A percentile compares a stretch with the other conserved stretches of the same genome.
These are phyloP conservation scores for Recurvirostra avosetta DNA, from an alignment of 2,113 vertebrate species.

Conservation along the genomic window DNA sequence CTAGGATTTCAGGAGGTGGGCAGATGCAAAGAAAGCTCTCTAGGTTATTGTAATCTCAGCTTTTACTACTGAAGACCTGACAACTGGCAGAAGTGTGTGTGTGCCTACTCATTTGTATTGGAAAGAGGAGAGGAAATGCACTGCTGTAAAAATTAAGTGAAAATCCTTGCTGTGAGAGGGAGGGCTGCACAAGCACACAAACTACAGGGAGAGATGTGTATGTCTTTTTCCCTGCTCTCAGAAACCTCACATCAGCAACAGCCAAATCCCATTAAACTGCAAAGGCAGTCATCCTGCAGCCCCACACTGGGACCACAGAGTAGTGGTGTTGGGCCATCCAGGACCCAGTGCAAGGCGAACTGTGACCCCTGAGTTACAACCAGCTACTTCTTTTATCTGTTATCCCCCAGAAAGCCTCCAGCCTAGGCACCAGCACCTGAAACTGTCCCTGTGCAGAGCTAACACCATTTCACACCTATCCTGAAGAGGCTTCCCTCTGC, in stretches of 20 bases:
- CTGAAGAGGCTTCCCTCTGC: not conserved
- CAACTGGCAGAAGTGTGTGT: not conserved
- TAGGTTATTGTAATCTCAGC: not conserved
- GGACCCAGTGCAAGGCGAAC: not conserved
- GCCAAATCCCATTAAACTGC: not conserved
- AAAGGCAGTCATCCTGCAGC: not conserved
- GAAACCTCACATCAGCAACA: not conserved
- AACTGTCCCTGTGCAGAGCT: not conserved
- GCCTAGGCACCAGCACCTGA: not conserved
- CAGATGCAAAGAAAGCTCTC: not conserved
- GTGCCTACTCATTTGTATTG: not conserved
- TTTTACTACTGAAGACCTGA: not conserved
- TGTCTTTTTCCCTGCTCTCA: not conserved
- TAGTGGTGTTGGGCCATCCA: not conserved
- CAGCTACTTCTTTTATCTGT: not conserved
- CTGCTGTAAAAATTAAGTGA: not conserved
- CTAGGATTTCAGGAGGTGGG: not conserved
- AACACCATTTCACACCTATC: not conserved
- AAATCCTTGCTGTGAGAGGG: not conserved
- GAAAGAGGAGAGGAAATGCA: not conserved
- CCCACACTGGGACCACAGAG: not conserved
- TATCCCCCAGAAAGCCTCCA: not conserved
- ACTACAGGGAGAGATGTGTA: not conserved
- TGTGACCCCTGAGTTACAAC: not conserved
- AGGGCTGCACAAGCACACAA: not conserved